Evolutionary conservation across 1,140 invertebrate species (phyloP), one percentile per base, ranked within the genome.

Genomic region (Vanessa atalanta): DNA sequence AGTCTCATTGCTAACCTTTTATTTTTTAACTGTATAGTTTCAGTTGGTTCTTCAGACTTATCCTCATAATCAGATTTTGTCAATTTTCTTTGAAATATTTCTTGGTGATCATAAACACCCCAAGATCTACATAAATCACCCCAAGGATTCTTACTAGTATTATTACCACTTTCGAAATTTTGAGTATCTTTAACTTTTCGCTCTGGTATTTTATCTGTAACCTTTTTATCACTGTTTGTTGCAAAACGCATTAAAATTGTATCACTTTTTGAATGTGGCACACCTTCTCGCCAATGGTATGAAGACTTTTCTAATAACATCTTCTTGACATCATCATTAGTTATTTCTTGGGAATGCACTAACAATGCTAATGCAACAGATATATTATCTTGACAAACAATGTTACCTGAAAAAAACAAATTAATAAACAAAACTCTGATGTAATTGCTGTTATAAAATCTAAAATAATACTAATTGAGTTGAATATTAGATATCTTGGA

Each of bases 191-290:
- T 83, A 91, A 94, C 47, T 94, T 94, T 72, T 96, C 95, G 94
- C 81, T 97, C 96, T 70, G 93, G 86, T 83, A 93, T 94, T 23
- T 94, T 88, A 72, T 85, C 88, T 26, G 70, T 20, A 23, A 85
- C 71, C 80, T 88, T 90, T 70, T 92, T 93, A 77, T 93, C 90
- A 78, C 87, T 85, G 79, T 90, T 90, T 72, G 91, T 95, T 60
- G 96, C 96, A 93, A 96, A 97, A 77, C 96, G 90, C 75, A 98
- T 91, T 70, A 97, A 94, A 69, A 97, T 94, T 70, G 93, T 94
- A 87, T 95, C 95, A 12, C 95, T 94, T 86, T 96, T 95, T 13
- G 91, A 86, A 88, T 96, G 95, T 16, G 92, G 88, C 83, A 94
- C 82, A 12, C 96, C 96, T 88, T 96, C 94, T 74, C 96, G 92